Percentiles rank a stretch among this genome's conserved stretches.
Conservation (phyloP, 2,797 vertebrate genomes). For the Chelidonichthys spinosus region DNA sequence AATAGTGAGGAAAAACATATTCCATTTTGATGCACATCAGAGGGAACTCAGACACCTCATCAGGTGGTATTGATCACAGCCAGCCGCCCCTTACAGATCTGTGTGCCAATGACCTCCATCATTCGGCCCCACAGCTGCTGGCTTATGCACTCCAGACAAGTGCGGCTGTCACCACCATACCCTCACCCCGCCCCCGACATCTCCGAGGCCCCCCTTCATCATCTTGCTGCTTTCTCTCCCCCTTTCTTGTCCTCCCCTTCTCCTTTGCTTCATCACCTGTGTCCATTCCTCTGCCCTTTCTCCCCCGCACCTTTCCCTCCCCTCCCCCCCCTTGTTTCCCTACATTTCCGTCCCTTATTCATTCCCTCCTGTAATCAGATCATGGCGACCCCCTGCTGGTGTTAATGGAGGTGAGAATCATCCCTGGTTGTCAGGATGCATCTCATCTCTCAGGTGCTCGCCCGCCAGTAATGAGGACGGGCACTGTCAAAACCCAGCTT, state of each 20-base stretch:
- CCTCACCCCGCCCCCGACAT: constrained; percentile 28
- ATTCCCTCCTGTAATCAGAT: constrained; percentile 78
- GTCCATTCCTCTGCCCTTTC: constrained; percentile 29
- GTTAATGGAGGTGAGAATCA: constrained; percentile 86
- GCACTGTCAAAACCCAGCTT: constrained; percentile 73
- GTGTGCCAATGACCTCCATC: constrained; percentile 81
- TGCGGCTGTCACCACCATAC: constrained; percentile 63
- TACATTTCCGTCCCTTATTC: constrained; percentile 59
- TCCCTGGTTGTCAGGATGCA: constrained; percentile 82
- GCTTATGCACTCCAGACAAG: constrained; percentile 76
- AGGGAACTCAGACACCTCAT: constrained; percentile 84
- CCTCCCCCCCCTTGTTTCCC: constrained; percentile 57
- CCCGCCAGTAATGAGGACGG: constrained; percentile 82
- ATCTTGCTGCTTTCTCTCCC: constrained; percentile 35
- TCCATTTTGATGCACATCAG: constrained; percentile 86
- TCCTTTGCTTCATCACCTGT: constrained; percentile 52
- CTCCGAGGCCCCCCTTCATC: constrained; percentile 51
- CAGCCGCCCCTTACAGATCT: constrained; percentile 69
- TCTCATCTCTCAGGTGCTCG: constrained; percentile 84
- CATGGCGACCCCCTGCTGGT: constrained; percentile 79
- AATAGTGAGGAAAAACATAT: constrained; percentile 81
- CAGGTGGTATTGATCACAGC: constrained; percentile 85
- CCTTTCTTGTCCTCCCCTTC: constrained; percentile 29
- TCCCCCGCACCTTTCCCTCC: constrained; percentile 31
- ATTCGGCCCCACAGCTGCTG: constrained; percentile 75